Evolutionary conservation across 2,888 invertebrate species (phyloP).

Genomic region (Caenorhabditis panamensis): DNA sequence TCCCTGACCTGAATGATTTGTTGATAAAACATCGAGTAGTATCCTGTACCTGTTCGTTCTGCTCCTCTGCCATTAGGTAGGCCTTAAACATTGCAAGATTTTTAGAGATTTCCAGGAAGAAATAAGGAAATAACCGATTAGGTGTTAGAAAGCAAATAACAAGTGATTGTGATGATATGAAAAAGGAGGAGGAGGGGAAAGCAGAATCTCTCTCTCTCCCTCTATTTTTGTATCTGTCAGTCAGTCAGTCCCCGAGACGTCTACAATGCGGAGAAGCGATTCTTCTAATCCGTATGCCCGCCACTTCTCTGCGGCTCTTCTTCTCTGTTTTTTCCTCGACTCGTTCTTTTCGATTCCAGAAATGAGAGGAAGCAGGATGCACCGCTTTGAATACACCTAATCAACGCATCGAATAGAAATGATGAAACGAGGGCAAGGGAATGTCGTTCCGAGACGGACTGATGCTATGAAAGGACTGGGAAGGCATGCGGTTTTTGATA

Average conservation of each 20-base stretch:
- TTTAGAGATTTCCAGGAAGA: neutral
- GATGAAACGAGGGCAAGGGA: neutral
- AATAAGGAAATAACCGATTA: neutral
- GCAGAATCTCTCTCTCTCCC: constrained; percentile 12
- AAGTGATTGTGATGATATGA: neutral
- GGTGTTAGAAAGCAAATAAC: neutral
- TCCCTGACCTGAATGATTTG: constrained; percentile 61
- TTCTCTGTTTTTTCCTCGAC: neutral
- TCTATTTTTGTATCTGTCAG: constrained; percentile 5
- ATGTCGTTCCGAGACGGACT: neutral
- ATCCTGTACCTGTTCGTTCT: constrained; percentile 42
- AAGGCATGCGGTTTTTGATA: no score
- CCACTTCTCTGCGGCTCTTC: neutral
- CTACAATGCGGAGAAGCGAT: neutral
- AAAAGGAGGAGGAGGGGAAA: neutral
- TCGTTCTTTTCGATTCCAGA: neutral
- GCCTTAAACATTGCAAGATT: constrained; percentile 59
- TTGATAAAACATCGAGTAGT: neutral
- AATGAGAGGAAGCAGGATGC: neutral
- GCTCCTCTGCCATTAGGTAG: constrained; percentile 58
- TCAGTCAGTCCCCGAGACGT: neutral
- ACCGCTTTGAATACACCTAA: constrained; percentile 1
- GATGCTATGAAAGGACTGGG: no score
- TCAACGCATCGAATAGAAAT: neutral
- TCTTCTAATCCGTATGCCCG: neutral